Evolutionary conservation across 2,888 invertebrate species (phyloP), one percentile per base, ranked within the genome.

Genomic region (Dicyrtoma fusca): DNA sequence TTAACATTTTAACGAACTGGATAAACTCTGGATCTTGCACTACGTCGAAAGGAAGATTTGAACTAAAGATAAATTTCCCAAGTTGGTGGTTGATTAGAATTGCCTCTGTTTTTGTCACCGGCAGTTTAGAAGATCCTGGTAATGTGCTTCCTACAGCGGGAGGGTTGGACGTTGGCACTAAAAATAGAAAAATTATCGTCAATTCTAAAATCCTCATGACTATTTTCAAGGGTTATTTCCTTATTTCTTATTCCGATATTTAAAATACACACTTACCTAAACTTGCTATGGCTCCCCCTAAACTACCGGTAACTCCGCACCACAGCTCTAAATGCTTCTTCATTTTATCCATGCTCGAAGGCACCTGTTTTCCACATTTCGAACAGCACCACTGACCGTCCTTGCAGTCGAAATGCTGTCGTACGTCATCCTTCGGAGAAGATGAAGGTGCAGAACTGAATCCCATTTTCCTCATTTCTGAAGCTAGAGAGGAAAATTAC

Each of bases 11-110:
- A 2, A 73, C 44, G 23, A 71, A 65, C 5, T 69, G 55, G 1
- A 57, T 25, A 49, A 73, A 72, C 25, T 71, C 59, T 13, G 47
- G 57, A 59, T 75, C 69, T 65, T 73, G 72, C 8, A 75, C 61
- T 13, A 69, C 45, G 19, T 51, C 1, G 44, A 75, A 75, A 34
- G 75, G 65, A 1, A 75, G 14, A 34, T 75, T 75, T 25, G 55
- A 44, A 10, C 69, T 55, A 47, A n/a, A 75, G 10, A 75, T 55
- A 25, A 64, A 57, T 63, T 63, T 63, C 8, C 45, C 62, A 10
- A 63, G 11, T 21, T 63, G 62, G 19, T 19, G 42, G 21, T 63
- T 63, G 5, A 63, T 21, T 21, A 45, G 5, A 1, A 14, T 10
- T 1, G 21, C 1, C 13, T 57, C 57, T 6, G 57, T 25, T 34